These are phyloP conservation scores for Colletes gigas DNA, from an alignment of 1,140 invertebrate genomes.

Conservation along the genomic window DNA sequence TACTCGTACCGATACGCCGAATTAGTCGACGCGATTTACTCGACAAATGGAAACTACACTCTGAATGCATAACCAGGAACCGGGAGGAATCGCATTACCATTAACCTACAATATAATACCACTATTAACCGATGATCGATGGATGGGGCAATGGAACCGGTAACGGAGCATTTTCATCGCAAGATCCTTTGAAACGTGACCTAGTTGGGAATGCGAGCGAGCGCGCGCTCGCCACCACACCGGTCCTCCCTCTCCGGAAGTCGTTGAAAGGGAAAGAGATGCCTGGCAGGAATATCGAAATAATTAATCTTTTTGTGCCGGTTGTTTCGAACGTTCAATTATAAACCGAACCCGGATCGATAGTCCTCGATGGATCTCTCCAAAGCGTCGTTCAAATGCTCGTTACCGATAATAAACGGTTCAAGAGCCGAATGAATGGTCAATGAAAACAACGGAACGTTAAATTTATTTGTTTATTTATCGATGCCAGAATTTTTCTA, in stretches of 20 bases:
- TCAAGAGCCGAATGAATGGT: not conserved
- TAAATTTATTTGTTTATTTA: not conserved
- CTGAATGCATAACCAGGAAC: slow-evolving; percentile 36
- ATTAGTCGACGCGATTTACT: not conserved
- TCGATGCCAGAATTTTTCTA: too few relatives aligned
- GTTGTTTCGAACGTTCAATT: slow-evolving; percentile 4
- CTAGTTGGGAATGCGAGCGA: slow-evolving; percentile 12
- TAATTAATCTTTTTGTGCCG: slow-evolving; percentile 21
- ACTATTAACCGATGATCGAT: slow-evolving; percentile 46
- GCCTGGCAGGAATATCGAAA: slow-evolving; percentile 28
- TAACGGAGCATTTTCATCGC: slow-evolving; percentile 28
- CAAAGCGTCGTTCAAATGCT: not conserved
- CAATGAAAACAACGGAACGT: not conserved
- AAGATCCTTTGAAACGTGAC: slow-evolving; percentile 41
- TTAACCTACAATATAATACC: slow-evolving; percentile 46
- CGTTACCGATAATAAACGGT: slow-evolving; percentile 32
- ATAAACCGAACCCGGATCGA: not conserved
- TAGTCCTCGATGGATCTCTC: not conserved
- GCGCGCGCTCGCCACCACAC: not conserved
- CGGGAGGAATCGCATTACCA: slow-evolving; percentile 37
- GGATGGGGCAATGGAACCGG: not conserved
- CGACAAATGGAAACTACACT: slow-evolving; percentile 27
- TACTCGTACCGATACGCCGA: slow-evolving; percentile 10
- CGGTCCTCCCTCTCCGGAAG: slow-evolving; percentile 31
- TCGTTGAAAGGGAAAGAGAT: slow-evolving; percentile 46